phyloP scores from a whole-genome alignment of 2,797 vertebrate species.

The Siniperca obscura region DNA sequence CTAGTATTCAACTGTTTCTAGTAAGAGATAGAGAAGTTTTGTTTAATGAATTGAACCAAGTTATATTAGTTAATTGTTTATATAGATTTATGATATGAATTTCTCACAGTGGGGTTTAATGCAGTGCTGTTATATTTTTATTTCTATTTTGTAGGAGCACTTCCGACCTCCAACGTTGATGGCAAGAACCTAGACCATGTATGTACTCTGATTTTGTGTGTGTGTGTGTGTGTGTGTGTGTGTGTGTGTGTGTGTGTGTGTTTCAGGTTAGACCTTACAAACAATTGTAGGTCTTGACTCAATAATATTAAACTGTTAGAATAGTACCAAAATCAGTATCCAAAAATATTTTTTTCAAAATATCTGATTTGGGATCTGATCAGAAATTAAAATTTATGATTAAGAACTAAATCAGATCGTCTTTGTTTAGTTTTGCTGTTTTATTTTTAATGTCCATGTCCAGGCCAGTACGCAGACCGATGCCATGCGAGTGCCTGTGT shows the following conservation, averaged over 20 bases:
- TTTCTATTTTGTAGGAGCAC: slow-evolving; percentile 86
- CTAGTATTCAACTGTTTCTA: background rate
- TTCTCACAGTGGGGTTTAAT: background rate
- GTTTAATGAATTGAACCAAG: background rate
- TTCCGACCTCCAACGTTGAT: slow-evolving; percentile 89
- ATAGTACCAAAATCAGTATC: background rate
- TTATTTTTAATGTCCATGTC: background rate
- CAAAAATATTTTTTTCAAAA: background rate
- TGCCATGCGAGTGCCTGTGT: slow-evolving; percentile 87
- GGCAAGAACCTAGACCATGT: slow-evolving; percentile 96
- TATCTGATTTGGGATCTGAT: background rate
- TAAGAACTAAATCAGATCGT: accelerated
- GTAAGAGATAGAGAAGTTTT: background rate
- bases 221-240: slow-evolving; percentile 6
- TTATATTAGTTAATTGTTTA: background rate
- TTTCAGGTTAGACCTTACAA: background rate
- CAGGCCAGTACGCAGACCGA: slow-evolving; percentile 98
- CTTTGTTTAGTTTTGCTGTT: background rate
- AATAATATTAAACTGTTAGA: background rate
- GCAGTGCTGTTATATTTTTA: background rate
- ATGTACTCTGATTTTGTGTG: slow-evolving; percentile 76
- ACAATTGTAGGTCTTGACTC: background rate
- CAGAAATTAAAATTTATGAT: background rate
- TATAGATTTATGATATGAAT: background rate
- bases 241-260: slow-evolving; percentile 8